phyloP scores from a whole-genome alignment of 2,888 invertebrate species.

The Hermaeophaga mercurialis region DNA sequence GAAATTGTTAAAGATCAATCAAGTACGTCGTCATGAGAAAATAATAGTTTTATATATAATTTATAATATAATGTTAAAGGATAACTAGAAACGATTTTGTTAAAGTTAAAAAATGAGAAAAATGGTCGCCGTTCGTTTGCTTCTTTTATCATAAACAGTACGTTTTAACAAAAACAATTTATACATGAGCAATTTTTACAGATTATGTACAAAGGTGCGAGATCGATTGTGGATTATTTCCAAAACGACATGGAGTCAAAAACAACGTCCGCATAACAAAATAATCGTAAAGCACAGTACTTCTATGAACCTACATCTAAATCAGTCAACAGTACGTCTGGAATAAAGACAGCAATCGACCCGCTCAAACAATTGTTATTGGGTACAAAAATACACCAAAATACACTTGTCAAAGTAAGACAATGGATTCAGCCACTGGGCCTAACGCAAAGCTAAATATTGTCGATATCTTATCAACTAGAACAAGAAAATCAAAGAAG shows the following conservation, averaged over 20 bases:
- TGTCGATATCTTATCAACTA: slow-evolving; percentile 1
- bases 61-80: no score
- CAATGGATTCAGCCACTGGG: slow-evolving; percentile 1
- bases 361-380: slow-evolving; percentile 53
- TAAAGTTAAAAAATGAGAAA: background rate
- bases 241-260: slow-evolving; percentile 47
- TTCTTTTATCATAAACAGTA: slow-evolving; percentile 48
- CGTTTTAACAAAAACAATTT: slow-evolving; percentile 58
- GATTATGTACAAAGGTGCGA: slow-evolving; percentile 53
- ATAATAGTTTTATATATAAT: no score
- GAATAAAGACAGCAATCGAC: slow-evolving; percentile 48
- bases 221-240: slow-evolving; percentile 34
- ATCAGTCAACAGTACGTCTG: slow-evolving; percentile 54
- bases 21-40: no score
- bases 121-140: slow-evolving; percentile 1
- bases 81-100: no score
- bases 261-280: slow-evolving; percentile 41
- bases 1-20: no score
- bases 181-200: slow-evolving; percentile 59
- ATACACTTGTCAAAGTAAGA: slow-evolving; percentile 27
- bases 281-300: slow-evolving; percentile 45
- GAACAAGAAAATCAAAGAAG: background rate
- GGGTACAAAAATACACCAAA: slow-evolving; percentile 61
- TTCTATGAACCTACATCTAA: slow-evolving; percentile 53
- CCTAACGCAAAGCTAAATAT: background rate